Evolutionary conservation across 2,113 vertebrate genomes (phyloP).

Genomic region (Copsychus sechellarum): DNA sequence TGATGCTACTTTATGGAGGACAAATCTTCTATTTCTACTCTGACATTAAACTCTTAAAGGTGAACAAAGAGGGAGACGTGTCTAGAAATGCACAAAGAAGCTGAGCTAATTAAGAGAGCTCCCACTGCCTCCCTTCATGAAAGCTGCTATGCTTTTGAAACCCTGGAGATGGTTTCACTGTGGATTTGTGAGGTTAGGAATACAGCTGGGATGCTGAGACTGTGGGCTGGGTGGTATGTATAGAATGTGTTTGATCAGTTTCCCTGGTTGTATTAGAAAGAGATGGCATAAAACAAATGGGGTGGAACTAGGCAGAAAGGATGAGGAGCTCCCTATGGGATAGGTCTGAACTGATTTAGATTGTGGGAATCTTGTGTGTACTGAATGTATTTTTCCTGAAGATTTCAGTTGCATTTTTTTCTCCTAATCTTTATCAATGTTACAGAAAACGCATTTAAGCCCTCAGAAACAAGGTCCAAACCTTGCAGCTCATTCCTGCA

Average conservation of each 20-base stretch:
- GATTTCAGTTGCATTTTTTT: not conserved
- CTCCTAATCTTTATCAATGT: not conserved
- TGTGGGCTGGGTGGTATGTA: slow-evolving; percentile 76
- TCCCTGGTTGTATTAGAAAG: slow-evolving; percentile 66
- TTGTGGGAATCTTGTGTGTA: not conserved
- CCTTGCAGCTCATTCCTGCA: not conserved
- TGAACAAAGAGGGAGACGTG: slow-evolving; percentile 35
- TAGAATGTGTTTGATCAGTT: slow-evolving; percentile 81
- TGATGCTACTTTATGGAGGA: not conserved
- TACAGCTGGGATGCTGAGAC: slow-evolving; percentile 71
- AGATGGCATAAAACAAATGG: slow-evolving; percentile 62
- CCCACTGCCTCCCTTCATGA: slow-evolving; percentile 57
- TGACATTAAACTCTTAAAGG: slow-evolving; percentile 26
- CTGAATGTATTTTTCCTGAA: slow-evolving; percentile 8
- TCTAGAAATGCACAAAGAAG: slow-evolving; percentile 36
- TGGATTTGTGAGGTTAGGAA: slow-evolving; percentile 71
- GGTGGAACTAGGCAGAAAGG: slow-evolving; percentile 54
- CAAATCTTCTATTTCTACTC: not conserved
- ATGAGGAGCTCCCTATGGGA: slow-evolving; percentile 33
- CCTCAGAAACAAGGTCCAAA: not conserved
- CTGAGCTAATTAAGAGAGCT: slow-evolving; percentile 49
- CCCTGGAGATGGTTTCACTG: slow-evolving; percentile 65
- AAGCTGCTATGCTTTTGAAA: slow-evolving; percentile 66
- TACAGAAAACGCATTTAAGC: not conserved
- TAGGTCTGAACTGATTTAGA: slow-evolving; percentile 56